Evolutionary conservation across 30 jellyfish, hydroid and myxozoan species (phyloP).

Genomic region (Nemopilema nomurai): DNA sequence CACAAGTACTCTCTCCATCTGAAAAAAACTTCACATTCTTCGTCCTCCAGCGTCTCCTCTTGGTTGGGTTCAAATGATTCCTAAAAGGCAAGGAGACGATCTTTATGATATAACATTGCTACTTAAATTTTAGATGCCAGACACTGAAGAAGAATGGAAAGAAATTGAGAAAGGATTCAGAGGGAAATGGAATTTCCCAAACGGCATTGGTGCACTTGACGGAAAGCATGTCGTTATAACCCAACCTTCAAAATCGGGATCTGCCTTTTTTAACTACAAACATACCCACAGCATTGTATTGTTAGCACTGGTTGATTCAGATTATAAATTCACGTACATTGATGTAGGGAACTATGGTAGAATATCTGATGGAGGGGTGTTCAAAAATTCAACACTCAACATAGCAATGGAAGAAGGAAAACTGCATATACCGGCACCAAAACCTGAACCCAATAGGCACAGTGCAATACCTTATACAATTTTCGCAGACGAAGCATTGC

Average conservation of each 20-base stretch:
- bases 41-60: constrained; percentile 13
- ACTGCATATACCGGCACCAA: constrained; percentile 25
- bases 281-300: constrained; percentile 19
- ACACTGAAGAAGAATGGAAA: constrained; percentile 9
- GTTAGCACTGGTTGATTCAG: constrained; percentile 52
- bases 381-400: constrained; percentile 7
- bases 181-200: constrained; percentile 4
- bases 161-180: constrained; percentile 13
- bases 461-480: constrained; percentile 23
- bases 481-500: constrained; percentile 50
- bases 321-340: constrained; percentile 38
- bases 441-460: constrained; percentile 7
- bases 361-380: constrained; percentile 53
- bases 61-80: constrained; percentile 4
- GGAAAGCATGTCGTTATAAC: background rate
- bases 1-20: constrained; percentile 4
- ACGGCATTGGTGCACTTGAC: constrained; percentile 1
- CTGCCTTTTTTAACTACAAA: constrained; percentile 39
- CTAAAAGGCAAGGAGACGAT: background rate
- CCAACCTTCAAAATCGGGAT: constrained; percentile 32
- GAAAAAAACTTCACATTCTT: constrained; percentile 3
- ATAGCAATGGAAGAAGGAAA: constrained; percentile 30
- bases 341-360: constrained; percentile 55
- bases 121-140: background rate
- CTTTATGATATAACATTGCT: constrained; percentile 4